A percentile compares a stretch with the other conserved stretches of the same genome.
Conservation (phyloP, 2,113 vertebrate genomes). For the Merops nubicus region DNA sequence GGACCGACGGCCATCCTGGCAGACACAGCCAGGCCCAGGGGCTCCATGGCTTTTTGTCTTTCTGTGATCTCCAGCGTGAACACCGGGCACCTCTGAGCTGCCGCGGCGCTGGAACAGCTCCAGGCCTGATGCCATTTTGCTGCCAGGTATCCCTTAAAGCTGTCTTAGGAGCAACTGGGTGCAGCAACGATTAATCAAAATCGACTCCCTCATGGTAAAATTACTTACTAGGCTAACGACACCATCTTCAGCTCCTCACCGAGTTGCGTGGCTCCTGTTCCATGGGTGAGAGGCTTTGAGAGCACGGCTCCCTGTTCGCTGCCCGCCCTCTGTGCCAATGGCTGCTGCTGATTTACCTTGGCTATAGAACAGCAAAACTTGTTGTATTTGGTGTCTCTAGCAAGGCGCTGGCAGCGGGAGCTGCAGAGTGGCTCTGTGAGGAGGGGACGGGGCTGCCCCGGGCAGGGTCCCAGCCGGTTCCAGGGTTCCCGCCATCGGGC, state of each 20-base stretch:
- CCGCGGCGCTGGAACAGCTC: rapidly evolving
- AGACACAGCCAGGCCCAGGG: background rate
- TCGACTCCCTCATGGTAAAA: rapidly evolving
- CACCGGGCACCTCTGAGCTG: rapidly evolving
- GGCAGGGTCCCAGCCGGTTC: background rate
- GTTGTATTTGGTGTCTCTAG: rapidly evolving
- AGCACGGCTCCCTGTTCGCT: rapidly evolving
- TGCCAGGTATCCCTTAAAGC: background rate
- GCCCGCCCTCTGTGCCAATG: rapidly evolving
- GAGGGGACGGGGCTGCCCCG: rapidly evolving
- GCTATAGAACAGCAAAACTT: background rate
- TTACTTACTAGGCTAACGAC: rapidly evolving
- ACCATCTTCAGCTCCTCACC: rapidly evolving
- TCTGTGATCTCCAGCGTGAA: rapidly evolving
- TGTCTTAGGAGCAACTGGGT: background rate
- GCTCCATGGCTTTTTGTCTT: background rate
- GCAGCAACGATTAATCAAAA: background rate
- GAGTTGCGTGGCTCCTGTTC: background rate
- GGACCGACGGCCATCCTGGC: rapidly evolving
- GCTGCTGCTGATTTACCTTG: rapidly evolving
- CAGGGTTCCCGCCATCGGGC: rapidly evolving
- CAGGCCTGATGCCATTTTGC: background rate
- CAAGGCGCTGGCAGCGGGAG: rapidly evolving
- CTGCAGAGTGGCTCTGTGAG: background rate
- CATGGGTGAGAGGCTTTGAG: background rate